These are phyloP conservation scores for Adoxophyes honmai DNA, from an alignment of 1,140 invertebrate species.

Conservation along the genomic window DNA sequence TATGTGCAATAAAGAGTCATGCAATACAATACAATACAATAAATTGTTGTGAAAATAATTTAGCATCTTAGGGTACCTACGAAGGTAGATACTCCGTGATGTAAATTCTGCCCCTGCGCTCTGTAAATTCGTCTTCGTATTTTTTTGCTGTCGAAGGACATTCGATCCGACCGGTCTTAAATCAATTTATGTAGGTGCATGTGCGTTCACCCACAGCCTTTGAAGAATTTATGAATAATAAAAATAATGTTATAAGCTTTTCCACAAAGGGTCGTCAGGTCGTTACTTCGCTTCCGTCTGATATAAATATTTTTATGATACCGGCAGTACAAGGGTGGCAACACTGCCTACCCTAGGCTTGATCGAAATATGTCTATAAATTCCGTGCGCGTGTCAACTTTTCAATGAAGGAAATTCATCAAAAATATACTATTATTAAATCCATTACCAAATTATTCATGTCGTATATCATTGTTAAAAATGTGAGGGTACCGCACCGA, in stretches of 20 bases:
- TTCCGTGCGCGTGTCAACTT: conserved; percentile 26
- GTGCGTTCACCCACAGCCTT: too few species aligned
- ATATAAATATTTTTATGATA: conserved; percentile 8
- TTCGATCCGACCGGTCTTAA: too few species aligned
- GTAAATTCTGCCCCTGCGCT: too few species aligned
- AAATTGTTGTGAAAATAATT: too few species aligned
- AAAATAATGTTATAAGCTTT: conserved; percentile 10
- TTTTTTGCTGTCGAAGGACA: too few species aligned
- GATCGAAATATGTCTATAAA: conserved; percentile 42
- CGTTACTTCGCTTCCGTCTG: conserved; percentile 3
- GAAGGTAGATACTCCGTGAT: too few species aligned
- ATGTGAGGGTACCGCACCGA: background rate
- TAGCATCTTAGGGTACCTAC: too few species aligned
- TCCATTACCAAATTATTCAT: background rate
- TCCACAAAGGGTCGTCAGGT: conserved; percentile 14
- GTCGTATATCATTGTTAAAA: conserved; percentile 7
- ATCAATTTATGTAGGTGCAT: too few species aligned
- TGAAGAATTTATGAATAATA: background rate
- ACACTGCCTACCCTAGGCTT: conserved; percentile 21
- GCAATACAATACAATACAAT: too few species aligned
- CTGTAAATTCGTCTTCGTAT: too few species aligned
- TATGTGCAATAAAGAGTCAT: too few species aligned
- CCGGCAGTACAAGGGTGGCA: conserved; percentile 1
- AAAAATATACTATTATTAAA: background rate
- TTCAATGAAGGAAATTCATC: background rate